Evolutionary conservation across 2,113 vertebrate species (phyloP).

Genomic region (rat (Rattus norvegicus)): GRCr8 NC_086020.1:220312501-220313000

Average conservation of each 20-base stretch:
- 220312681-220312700: background rate
- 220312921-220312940: background rate
- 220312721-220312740: background rate
- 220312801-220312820: background rate
- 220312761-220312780: background rate
- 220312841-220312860: slow-evolving; percentile 21
- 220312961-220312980: background rate
- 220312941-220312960: background rate
- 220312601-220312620: background rate
- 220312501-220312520: background rate
- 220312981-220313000: background rate
- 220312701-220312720: background rate
- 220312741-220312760: background rate
- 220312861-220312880: slow-evolving; percentile 13
- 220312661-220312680: background rate
- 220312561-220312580: background rate
- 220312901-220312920: slow-evolving; percentile 27
- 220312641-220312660: background rate
- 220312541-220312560: background rate
- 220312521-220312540: background rate
- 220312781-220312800: background rate
- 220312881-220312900: background rate
- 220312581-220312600: background rate
- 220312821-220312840: background rate
- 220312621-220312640: background rate